These are phyloP conservation scores for Drosophila kuntzei DNA, from an alignment of 2,888 invertebrate species.

Conservation along the genomic window DNA sequence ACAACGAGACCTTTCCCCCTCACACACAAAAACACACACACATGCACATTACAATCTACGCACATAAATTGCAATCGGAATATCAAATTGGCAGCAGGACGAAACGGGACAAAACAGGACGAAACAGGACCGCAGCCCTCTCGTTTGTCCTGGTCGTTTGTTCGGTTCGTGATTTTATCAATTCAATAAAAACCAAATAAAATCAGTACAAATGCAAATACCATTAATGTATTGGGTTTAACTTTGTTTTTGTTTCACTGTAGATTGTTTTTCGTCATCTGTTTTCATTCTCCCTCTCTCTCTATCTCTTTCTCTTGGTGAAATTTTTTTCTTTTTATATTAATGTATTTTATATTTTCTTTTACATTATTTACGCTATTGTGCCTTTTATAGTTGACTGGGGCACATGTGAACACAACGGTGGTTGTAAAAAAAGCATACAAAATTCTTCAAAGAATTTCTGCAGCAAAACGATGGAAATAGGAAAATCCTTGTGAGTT, in stretches of 20 bases:
- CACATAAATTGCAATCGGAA: constrained; percentile 80
- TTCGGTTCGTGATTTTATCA: constrained; percentile 81
- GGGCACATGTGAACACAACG: constrained; percentile 45
- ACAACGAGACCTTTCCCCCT: constrained; percentile 47
- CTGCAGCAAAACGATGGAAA: not conserved
- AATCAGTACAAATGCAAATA: constrained; percentile 84
- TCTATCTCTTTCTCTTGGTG: not conserved
- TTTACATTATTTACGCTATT: constrained; percentile 64
- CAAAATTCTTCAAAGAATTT: constrained; percentile 32
- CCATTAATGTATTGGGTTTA: constrained; percentile 82
- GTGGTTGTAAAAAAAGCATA: not conserved
- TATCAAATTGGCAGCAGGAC: constrained; percentile 75
- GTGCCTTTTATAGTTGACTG: constrained; percentile 72
- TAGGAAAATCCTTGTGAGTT: constrained; percentile 5
- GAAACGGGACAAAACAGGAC: constrained; percentile 31
- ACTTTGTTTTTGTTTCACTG: constrained; percentile 73
- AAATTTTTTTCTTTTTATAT: constrained; percentile 59
- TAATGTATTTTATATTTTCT: constrained; percentile 67
- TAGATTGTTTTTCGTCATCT: constrained; percentile 49
- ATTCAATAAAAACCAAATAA: constrained; percentile 85
- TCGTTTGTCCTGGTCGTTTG: constrained; percentile 32
- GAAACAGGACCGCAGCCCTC: constrained; percentile 46
- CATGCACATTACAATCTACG: constrained; percentile 42
- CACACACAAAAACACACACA: constrained; percentile 16
- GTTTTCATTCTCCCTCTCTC: not conserved